These are phyloP conservation scores for Eulemur albifrons DNA, from an alignment of 2,797 vertebrate species.

Conservation along the genomic window DNA sequence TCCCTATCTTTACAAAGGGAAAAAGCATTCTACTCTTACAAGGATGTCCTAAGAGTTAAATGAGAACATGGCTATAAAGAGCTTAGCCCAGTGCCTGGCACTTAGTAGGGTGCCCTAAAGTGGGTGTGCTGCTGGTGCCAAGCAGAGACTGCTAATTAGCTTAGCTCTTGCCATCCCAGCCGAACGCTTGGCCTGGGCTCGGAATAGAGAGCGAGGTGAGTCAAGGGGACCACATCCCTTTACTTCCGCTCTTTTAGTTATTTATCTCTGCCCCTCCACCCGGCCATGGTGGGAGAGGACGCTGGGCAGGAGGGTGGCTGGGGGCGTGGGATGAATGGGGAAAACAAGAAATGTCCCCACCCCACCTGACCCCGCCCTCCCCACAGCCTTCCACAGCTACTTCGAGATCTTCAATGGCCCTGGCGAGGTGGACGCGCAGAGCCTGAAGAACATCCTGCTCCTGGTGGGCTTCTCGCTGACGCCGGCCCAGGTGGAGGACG, in stretches of 20 bases:
- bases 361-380: accelerated
- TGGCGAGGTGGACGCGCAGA: background rate
- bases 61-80: background rate
- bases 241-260: background rate
- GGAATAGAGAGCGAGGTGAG: background rate
- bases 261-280: too few relatives aligned
- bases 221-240: accelerated
- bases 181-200: background rate
- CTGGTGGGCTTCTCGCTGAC: constrained; percentile 50
- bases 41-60: background rate
- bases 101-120: background rate
- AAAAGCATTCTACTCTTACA: background rate
- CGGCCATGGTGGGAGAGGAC: accelerated
- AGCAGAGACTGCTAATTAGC: background rate
- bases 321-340: too few relatives aligned
- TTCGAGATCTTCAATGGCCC: constrained; percentile 66
- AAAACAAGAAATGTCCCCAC: background rate
- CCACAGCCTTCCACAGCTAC: constrained; percentile 73
- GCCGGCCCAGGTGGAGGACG: constrained; percentile 17
- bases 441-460: constrained; percentile 61
- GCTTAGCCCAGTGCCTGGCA: background rate
- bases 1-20: background rate
- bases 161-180: too few relatives aligned
- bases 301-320: background rate
- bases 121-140: background rate